phyloP scores from a whole-genome alignment of 2,888 invertebrate species.

The Zygaena filipendulae region DNA sequence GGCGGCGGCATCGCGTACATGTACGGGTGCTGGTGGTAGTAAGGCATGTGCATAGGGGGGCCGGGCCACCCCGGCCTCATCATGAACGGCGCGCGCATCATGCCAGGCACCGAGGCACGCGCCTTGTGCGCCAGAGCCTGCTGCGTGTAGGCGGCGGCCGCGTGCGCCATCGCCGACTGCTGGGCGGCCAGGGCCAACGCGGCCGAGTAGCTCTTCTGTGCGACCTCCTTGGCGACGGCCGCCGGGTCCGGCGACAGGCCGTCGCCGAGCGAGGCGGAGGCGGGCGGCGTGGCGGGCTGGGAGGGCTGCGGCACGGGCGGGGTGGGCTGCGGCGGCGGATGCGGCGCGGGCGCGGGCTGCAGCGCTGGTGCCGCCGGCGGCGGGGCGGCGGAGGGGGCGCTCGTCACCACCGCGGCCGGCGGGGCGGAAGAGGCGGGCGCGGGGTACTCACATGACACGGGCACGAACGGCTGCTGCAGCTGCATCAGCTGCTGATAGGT shows the following conservation, averaged over 20 bases:
- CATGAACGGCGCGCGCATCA: slow-evolving; percentile 30
- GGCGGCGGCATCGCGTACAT: slow-evolving; percentile 64
- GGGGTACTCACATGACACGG: slow-evolving; percentile 98
- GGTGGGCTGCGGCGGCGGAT: slow-evolving; percentile 54
- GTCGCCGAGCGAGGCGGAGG: slow-evolving; percentile 17
- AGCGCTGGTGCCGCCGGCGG: slow-evolving; percentile 23
- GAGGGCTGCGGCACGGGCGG: slow-evolving; percentile 16
- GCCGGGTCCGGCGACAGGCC: slow-evolving; percentile 64
- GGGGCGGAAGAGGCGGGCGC: slow-evolving; percentile 75
- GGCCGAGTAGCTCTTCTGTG: slow-evolving; percentile 85
- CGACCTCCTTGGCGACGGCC: slow-evolving; percentile 81
- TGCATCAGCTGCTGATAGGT: slow-evolving; percentile 96
- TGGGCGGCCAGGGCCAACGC: slow-evolving; percentile 65
- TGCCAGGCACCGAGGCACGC: slow-evolving; percentile 50
- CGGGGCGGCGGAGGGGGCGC: slow-evolving; percentile 28
- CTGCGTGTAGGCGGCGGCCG: slow-evolving; percentile 54
- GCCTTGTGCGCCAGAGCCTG: slow-evolving; percentile 76
- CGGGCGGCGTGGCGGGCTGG: slow-evolving; percentile 18
- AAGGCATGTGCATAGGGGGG: slow-evolving; percentile 58
- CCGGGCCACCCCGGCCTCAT: slow-evolving; percentile 31
- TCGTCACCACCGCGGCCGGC: slow-evolving; percentile 51
- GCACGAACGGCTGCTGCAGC: slow-evolving; percentile 95
- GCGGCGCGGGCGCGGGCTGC: slow-evolving; percentile 28
- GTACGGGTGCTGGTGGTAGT: slow-evolving; percentile 61
- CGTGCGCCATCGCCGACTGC: slow-evolving; percentile 56